Evolutionary conservation across 2,113 vertebrate genomes (phyloP).

Genomic region (Mustela lutreola): DNA sequence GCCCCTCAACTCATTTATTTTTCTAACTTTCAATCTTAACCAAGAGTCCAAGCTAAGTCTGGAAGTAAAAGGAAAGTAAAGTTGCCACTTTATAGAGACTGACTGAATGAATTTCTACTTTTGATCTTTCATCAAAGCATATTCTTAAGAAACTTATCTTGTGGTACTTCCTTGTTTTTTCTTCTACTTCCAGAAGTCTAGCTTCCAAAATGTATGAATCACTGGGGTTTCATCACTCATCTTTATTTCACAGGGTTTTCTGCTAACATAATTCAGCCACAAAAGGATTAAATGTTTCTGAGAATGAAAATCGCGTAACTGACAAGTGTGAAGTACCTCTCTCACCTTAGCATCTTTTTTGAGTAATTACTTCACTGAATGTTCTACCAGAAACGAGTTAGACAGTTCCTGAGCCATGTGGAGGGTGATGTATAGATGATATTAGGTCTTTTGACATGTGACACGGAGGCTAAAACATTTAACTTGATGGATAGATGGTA

Average conservation of each 20-base stretch:
- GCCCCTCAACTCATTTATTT: background rate
- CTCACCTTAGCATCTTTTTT: conserved; percentile 68
- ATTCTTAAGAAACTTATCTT: conserved; percentile 62
- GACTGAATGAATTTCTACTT: conserved; percentile 68
- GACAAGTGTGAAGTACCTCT: conserved; percentile 68
- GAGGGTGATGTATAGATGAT: conserved; percentile 66
- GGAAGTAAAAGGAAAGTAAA: conserved; percentile 54
- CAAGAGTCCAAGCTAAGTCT: conserved; percentile 48
- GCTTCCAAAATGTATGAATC: conserved; percentile 69
- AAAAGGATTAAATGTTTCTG: conserved; percentile 75
- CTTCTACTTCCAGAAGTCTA: conserved; percentile 74
- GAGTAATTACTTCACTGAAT: conserved; percentile 76
- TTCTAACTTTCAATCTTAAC: conserved; percentile 16
- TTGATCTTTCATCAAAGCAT: conserved; percentile 78
- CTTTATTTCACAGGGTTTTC: conserved; percentile 77
- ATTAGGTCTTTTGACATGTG: conserved; percentile 70
- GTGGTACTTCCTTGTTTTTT: background rate
- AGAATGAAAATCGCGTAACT: conserved; percentile 67
- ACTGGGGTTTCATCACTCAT: conserved; percentile 53
- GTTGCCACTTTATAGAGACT: conserved; percentile 14
- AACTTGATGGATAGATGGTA: conserved; percentile 60
- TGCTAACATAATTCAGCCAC: conserved; percentile 67
- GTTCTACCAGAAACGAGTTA: conserved; percentile 68
- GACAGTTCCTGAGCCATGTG: conserved; percentile 56
- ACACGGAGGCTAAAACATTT: conserved; percentile 61